Evolutionary conservation across 2,113 vertebrate genomes (phyloP).

Genomic region (Egretta garzetta): DNA sequence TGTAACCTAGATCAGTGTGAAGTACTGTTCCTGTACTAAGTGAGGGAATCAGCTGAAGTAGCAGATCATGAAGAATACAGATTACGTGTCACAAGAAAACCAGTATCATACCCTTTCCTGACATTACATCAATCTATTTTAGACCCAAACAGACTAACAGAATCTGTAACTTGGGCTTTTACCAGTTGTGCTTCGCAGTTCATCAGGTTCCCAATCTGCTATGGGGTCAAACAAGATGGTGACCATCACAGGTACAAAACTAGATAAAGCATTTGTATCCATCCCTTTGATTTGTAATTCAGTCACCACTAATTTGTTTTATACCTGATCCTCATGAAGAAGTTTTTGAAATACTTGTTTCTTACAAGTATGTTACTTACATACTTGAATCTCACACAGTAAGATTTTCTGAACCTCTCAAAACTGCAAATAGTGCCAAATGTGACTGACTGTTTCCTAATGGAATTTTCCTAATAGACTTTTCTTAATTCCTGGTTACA

Average conservation of each 20-base stretch:
- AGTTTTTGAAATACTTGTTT: background rate
- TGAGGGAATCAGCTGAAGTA: background rate
- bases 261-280: background rate
- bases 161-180: background rate
- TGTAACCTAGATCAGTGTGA: background rate
- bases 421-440: background rate
- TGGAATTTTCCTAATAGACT: background rate
- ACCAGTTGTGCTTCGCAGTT: background rate
- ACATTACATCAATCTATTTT: background rate
- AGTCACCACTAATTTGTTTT: background rate
- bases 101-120: background rate
- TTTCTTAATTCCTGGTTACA: background rate
- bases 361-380: background rate
- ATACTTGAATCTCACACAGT: background rate
- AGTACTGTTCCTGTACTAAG: background rate
- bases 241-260: background rate
- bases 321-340: background rate
- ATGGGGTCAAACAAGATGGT: background rate
- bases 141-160: background rate
- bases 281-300: background rate
- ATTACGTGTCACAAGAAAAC: background rate
- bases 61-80: background rate
- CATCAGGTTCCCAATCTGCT: background rate
- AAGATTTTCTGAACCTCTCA: background rate
- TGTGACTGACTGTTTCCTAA: background rate